Percentiles rank a stretch among this genome's conserved stretches.
Evolutionary conservation across 2,113 vertebrate species (phyloP).

Genomic region (Marmota flaviventris): DNA sequence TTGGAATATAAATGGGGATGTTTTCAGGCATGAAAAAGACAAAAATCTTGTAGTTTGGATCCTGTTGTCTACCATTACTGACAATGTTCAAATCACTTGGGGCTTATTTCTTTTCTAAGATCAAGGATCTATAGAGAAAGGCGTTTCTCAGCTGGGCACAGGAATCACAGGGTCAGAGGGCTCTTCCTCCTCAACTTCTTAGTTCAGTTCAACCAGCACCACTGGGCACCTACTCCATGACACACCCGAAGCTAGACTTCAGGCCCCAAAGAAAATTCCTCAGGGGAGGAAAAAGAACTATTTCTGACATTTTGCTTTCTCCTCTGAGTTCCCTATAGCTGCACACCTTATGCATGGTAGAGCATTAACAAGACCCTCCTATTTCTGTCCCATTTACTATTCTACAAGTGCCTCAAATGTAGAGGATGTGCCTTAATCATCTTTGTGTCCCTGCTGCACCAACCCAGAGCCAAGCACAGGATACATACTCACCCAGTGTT

Average conservation of each 20-base stretch:
- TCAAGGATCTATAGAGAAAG: background rate
- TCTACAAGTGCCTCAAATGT: background rate
- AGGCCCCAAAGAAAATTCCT: background rate
- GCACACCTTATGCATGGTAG: background rate
- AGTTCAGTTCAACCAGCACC: background rate
- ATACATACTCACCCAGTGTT: background rate
- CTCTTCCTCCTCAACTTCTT: background rate
- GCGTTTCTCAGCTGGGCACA: background rate
- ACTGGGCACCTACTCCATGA: background rate
- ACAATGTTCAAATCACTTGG: background rate
- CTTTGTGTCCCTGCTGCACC: background rate
- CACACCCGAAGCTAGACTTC: background rate
- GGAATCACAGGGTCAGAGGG: background rate
- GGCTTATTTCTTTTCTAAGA: conserved; percentile 10
- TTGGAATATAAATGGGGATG: conserved; percentile 51
- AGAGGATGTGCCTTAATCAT: background rate
- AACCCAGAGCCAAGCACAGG: background rate
- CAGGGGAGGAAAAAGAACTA: background rate
- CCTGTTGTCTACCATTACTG: background rate
- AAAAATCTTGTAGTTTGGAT: background rate
- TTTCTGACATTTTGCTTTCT: background rate
- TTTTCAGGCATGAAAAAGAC: background rate
- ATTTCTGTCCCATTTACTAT: background rate
- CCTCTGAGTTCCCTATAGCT: background rate
- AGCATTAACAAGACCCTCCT: background rate